These are phyloP conservation scores for Dendronephthya gigantea DNA, from an alignment of 64 coral and sea anemone species.

Conservation along the genomic window DNA sequence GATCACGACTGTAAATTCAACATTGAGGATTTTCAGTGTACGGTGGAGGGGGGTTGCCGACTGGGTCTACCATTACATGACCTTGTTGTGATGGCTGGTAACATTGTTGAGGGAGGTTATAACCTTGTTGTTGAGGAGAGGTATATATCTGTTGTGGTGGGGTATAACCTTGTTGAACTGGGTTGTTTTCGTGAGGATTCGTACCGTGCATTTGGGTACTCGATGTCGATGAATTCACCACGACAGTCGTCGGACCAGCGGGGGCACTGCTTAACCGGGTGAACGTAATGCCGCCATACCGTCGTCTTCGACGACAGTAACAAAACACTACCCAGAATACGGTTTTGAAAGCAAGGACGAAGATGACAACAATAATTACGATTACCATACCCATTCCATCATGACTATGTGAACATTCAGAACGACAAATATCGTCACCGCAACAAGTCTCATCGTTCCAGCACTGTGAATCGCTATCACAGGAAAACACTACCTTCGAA, in stretches of 20 bases:
- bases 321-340: neutral
- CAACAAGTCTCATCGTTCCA: neutral
- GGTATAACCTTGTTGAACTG: too few relatives aligned
- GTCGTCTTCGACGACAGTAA: neutral
- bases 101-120: too few relatives aligned
- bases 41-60: too few relatives aligned
- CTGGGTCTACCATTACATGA: too few relatives aligned
- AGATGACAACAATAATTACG: neutral
- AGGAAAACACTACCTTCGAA: neutral
- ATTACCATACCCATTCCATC: neutral
- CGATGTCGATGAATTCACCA: neutral
- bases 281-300: neutral
- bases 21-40: too few relatives aligned
- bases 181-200: too few relatives aligned
- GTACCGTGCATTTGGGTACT: neutral
- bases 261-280: neutral
- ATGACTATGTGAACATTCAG: neutral
- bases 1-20: too few relatives aligned
- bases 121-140: too few relatives aligned
- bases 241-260: neutral
- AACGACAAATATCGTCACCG: neutral
- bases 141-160: too few relatives aligned
- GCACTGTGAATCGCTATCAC: neutral
- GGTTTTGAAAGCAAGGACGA: neutral
- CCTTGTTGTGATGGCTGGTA: too few relatives aligned